These are phyloP conservation scores for Megathymus violae DNA, from an alignment of 1,140 invertebrate species.

Conservation along the genomic window DNA sequence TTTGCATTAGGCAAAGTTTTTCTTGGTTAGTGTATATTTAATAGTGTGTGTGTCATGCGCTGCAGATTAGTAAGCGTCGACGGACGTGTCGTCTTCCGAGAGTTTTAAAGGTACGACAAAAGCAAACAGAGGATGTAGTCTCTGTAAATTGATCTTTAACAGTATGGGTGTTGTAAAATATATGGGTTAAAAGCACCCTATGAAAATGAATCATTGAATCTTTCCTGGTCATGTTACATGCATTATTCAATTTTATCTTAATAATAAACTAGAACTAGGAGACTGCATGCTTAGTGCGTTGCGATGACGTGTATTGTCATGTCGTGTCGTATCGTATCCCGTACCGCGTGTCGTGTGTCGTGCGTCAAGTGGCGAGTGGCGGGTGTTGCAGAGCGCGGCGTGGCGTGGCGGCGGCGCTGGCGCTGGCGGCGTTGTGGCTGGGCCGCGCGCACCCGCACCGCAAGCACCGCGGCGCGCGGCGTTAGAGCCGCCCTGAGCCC, in stretches of 20 bases:
- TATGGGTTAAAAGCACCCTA: no score
- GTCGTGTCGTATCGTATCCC: neutral
- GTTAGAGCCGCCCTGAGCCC: no score
- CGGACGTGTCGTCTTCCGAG: constrained; percentile 6
- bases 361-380: constrained; percentile 8
- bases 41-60: constrained; percentile 2
- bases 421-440: constrained; percentile 66
- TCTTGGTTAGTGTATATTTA: neutral
- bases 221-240: no score
- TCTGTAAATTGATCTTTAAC: neutral
- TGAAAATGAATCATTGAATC: no score
- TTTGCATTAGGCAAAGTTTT: neutral
- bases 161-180: no score
- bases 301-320: neutral
- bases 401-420: constrained; percentile 67
- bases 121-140: neutral
- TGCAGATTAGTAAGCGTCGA: constrained; percentile 25
- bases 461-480: no score
- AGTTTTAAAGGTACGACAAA: constrained; percentile 5
- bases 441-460: constrained; percentile 73
- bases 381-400: constrained; percentile 56
- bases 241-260: no score
- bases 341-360: constrained; percentile 1
- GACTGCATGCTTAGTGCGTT: neutral
- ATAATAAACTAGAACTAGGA: no score